Evolutionary conservation across 30 jellyfish, hydroid and myxozoan genomes (phyloP).

Genomic region (Pseudorhiza aurosa): DNA sequence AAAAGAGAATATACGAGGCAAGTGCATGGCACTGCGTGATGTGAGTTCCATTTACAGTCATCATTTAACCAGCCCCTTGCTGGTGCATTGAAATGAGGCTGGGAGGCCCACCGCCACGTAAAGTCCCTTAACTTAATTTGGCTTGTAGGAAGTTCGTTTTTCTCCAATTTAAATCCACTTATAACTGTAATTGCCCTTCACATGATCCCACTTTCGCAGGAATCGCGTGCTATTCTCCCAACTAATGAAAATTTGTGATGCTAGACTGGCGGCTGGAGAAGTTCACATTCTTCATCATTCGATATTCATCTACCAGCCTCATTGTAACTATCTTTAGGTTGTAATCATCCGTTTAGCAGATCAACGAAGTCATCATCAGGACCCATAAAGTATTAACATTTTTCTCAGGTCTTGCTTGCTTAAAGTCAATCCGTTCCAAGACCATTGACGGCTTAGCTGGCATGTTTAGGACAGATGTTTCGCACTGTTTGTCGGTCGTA

Average conservation of each 20-base stretch:
- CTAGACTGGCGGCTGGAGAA: neutral
- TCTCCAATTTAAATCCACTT: neutral
- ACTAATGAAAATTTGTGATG: neutral
- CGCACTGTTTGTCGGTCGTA: neutral
- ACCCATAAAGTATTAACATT: too few species aligned
- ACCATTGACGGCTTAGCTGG: too few species aligned
- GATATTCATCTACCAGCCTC: neutral
- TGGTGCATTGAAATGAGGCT: neutral
- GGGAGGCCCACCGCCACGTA: neutral
- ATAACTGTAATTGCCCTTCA: neutral
- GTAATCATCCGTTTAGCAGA: neutral
- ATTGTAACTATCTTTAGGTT: neutral
- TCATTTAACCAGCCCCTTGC: neutral
- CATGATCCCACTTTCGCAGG: neutral
- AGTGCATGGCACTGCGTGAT: constrained; percentile 2
- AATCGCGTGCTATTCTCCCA: neutral
- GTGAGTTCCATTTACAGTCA: neutral
- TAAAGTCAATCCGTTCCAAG: too few species aligned
- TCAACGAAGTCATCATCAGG: neutral
- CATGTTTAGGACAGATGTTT: neutral
- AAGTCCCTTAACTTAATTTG: neutral
- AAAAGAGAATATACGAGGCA: neutral
- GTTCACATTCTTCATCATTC: neutral
- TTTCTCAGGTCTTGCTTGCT: too few species aligned
- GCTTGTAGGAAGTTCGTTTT: neutral